Evolutionary conservation across 2,797 vertebrate genomes (phyloP).

Genomic region (Chelon auratus): DNA sequence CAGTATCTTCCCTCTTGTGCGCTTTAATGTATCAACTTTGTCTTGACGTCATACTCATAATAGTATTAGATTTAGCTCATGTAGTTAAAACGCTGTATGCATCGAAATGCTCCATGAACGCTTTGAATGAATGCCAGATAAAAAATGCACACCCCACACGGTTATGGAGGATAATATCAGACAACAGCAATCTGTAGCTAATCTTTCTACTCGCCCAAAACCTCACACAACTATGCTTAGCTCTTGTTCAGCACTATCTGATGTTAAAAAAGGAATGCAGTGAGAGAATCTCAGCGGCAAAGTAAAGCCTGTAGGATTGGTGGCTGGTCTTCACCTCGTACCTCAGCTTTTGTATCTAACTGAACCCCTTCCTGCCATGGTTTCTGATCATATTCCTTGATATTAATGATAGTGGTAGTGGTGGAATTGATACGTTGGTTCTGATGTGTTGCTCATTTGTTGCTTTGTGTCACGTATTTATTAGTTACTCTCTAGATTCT

Average conservation of each 20-base stretch:
- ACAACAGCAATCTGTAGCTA: constrained; percentile 67
- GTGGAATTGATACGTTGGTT: constrained; percentile 70
- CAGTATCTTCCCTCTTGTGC: constrained; percentile 67
- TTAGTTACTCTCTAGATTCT: constrained; percentile 69
- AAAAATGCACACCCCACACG: constrained; percentile 33
- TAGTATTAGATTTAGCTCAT: constrained; percentile 55
- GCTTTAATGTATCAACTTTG: constrained; percentile 53
- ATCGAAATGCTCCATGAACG: constrained; percentile 64
- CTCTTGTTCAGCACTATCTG: constrained; percentile 59
- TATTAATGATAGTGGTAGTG: constrained; percentile 73
- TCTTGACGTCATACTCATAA: constrained; percentile 47
- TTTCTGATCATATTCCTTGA: constrained; percentile 68
- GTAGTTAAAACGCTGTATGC: constrained; percentile 58
- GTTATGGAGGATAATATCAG: constrained; percentile 32
- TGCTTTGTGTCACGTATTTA: constrained; percentile 74
- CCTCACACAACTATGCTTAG: constrained; percentile 48
- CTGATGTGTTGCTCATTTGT: constrained; percentile 67
- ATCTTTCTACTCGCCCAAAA: constrained; percentile 18
- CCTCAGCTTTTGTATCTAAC: constrained; percentile 60
- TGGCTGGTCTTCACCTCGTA: constrained; percentile 64
- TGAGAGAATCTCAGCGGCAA: constrained; percentile 41
- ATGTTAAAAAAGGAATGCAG: constrained; percentile 35
- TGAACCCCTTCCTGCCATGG: constrained; percentile 45
- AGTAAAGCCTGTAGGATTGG: constrained; percentile 59
- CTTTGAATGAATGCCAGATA: constrained; percentile 64